Percentiles rank a stretch among this genome's conserved stretches.
Evolutionary conservation across 2,113 vertebrate species (phyloP).

Genomic region (Labrus mixtus): DNA sequence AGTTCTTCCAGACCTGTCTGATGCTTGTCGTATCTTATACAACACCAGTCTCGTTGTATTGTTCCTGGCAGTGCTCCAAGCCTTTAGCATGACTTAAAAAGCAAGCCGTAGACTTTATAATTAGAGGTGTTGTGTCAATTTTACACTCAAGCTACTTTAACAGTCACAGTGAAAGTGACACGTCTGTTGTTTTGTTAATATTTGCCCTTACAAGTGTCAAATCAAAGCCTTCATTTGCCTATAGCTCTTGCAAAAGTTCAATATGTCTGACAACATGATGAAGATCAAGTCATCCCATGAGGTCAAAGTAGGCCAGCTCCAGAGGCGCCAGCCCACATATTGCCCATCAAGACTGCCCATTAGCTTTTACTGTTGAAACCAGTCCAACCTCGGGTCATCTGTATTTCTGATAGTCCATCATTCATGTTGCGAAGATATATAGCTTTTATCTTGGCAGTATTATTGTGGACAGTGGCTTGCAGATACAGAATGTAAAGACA

Average conservation of each 20-base stretch:
- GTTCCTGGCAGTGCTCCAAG: constrained; percentile 2
- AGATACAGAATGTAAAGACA: background rate
- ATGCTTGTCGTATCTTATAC: constrained; percentile 6
- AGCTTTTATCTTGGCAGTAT: constrained; percentile 3
- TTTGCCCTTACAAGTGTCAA: constrained; percentile 12
- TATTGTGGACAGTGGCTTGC: background rate
- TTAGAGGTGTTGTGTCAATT: background rate
- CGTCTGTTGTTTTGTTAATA: background rate
- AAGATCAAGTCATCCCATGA: constrained; percentile 18
- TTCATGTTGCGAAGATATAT: background rate
- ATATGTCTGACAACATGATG: constrained; percentile 34
- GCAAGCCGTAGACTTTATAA: background rate
- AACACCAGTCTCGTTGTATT: constrained; percentile 1
- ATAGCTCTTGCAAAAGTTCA: background rate
- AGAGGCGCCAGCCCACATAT: constrained; percentile 1
- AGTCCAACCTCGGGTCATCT: background rate
- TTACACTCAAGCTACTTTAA: background rate
- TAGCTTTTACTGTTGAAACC: constrained; percentile 22
- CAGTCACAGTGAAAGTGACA: background rate
- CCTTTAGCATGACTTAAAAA: background rate
- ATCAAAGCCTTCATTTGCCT: constrained; percentile 1
- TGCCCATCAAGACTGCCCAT: constrained; percentile 23
- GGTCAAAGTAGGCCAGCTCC: constrained; percentile 15
- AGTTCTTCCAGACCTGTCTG: background rate
- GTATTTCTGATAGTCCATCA: background rate